phyloP scores from a whole-genome alignment of 2,113 vertebrate species.

The Onychostoma macrolepis region DNA sequence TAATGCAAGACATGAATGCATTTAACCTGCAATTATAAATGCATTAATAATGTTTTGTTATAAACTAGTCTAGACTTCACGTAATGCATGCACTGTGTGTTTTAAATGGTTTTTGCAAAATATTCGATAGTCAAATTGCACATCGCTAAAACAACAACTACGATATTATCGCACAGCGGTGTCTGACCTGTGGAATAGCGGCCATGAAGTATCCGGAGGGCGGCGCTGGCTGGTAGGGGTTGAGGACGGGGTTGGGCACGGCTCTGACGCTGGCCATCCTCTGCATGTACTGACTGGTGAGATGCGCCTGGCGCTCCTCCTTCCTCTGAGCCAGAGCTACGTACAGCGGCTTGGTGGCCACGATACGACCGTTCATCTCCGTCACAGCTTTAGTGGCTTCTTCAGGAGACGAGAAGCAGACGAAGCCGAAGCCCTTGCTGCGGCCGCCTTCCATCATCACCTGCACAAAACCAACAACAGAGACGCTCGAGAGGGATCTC shows the following conservation, averaged over 20 bases:
- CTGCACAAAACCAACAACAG: conserved; percentile 64
- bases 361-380: conserved; percentile 97
- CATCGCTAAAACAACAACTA: too few species aligned
- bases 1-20: too few species aligned
- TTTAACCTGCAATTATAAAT: too few species aligned
- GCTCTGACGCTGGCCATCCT: conserved; percentile 93
- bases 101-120: too few species aligned
- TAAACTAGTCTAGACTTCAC: too few species aligned
- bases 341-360: conserved; percentile 96
- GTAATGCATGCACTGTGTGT: too few species aligned
- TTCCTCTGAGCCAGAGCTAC: conserved; percentile 89
- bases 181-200: conserved; percentile 89
- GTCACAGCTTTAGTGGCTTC: conserved; percentile 98
- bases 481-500: not conserved
- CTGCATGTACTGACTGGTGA: conserved; percentile 98
- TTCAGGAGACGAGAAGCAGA: conserved; percentile 97
- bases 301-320: conserved; percentile 96
- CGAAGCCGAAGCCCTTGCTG: conserved; percentile 97
- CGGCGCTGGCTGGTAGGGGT: conserved; percentile 93
- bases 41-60: too few species aligned
- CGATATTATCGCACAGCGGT: too few species aligned
- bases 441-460: conserved; percentile 98
- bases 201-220: conserved; percentile 98
- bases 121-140: too few species aligned
- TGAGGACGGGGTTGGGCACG: conserved; percentile 95